These are phyloP conservation scores for Bhutanitis thaidina DNA, from an alignment of 2,888 invertebrate species.

Conservation along the genomic window DNA sequence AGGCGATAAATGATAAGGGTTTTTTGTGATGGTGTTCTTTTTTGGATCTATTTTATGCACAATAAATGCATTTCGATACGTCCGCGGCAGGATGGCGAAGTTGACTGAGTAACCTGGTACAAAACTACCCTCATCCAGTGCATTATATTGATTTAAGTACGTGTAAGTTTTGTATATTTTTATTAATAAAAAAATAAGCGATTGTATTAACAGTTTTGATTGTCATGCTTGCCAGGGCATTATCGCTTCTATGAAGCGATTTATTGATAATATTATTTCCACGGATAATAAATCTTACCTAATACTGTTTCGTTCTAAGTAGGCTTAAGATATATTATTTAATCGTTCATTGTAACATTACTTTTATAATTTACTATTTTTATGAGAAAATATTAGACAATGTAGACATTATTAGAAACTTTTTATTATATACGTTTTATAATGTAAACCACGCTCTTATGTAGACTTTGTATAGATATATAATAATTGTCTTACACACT, in stretches of 20 bases:
- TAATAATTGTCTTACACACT: constrained; percentile 39
- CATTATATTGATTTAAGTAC: constrained; percentile 65
- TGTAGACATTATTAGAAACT: constrained; percentile 56
- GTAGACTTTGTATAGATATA: constrained; percentile 44
- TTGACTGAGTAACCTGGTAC: constrained; percentile 66
- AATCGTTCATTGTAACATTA: constrained; percentile 36
- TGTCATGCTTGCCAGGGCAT: constrained; percentile 53
- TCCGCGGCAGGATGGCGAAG: constrained; percentile 41
- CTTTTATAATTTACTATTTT: constrained; percentile 45
- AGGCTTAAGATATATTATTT: constrained; percentile 42
- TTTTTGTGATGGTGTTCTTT: constrained; percentile 47
- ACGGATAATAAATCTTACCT: constrained; percentile 25
- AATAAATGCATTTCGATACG: constrained; percentile 59
- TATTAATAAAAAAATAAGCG: constrained; percentile 45
- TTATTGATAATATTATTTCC: constrained; percentile 33
- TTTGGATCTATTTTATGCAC: constrained; percentile 59
- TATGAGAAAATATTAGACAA: constrained; percentile 54
- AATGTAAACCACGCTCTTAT: constrained; percentile 37
- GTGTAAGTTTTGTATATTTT: constrained; percentile 68
- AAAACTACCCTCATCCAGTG: constrained; percentile 70
- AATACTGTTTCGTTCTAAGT: constrained; percentile 27
- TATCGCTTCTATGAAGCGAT: constrained; percentile 71
- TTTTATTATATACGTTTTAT: constrained; percentile 50
- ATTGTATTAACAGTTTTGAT: constrained; percentile 50
- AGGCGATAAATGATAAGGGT: constrained; percentile 39